Percentiles rank a stretch among this genome's conserved stretches.
Conservation (phyloP, 2,888 invertebrate genomes). For the Euspilapteryx auroguttella region DNA sequence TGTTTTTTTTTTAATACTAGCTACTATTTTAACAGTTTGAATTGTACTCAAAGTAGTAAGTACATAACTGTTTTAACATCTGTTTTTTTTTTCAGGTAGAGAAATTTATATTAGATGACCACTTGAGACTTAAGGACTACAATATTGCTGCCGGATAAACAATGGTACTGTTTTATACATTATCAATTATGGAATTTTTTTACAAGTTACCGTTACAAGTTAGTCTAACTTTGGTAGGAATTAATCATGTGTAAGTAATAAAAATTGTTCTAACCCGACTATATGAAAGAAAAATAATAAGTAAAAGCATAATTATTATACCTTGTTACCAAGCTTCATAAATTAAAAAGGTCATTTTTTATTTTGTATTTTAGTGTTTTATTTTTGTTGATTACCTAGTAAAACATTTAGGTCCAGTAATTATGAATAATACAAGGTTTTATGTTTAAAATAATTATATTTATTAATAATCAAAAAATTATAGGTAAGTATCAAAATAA, state of each 20-base stretch:
- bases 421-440: too few species aligned
- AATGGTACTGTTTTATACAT: slow-evolving; percentile 50
- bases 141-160: slow-evolving; percentile 21
- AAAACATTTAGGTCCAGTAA: too few species aligned
- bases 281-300: slow-evolving; percentile 11
- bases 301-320: slow-evolving; percentile 22
- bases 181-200: slow-evolving; percentile 53
- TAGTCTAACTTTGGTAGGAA: slow-evolving; percentile 51
- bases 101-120: slow-evolving; percentile 36
- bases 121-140: slow-evolving; percentile 31
- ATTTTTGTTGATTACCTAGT: background rate
- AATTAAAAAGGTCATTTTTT: slow-evolving; percentile 59
- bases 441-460: too few species aligned
- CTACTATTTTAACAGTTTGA: too few species aligned
- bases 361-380: slow-evolving; percentile 30
- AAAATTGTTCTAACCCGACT: slow-evolving; percentile 48
- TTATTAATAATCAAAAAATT: too few species aligned
- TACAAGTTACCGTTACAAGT: slow-evolving; percentile 59
- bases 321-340: slow-evolving; percentile 59
- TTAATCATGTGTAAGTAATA: slow-evolving; percentile 28
- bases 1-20: too few species aligned
- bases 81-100: slow-evolving; percentile 35
- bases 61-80: too few species aligned
- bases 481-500: too few species aligned
- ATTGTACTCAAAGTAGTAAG: too few species aligned